Base-by-base conservation (phyloP, 2,888 invertebrate genomes). In the Hipparchia sbordonii region DNA sequence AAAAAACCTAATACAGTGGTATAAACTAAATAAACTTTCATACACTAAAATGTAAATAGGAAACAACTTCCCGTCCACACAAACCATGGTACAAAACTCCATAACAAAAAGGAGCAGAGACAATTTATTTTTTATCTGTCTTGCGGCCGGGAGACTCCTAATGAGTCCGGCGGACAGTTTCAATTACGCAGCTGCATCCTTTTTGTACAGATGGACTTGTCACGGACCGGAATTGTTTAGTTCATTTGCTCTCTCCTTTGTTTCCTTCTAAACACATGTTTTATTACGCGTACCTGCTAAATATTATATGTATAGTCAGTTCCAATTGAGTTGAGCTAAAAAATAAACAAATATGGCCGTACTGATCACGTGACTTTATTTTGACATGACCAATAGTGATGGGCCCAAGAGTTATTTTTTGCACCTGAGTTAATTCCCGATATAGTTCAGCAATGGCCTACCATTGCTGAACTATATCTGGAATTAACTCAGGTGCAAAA, bases 161-260 rank as follows among this genome's bases (percentile, higher is more conserved):
- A 87, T 86, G 85, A 85, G 84, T 75, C 79, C 81, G 76, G 78
- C 77, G 80, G 80, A 82, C 82, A 78, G 81, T 87, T 87, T 85
- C 85, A 85, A 87, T 87, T 87, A 83, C 79, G 77, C 85, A 86
- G 85, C 82, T 84, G 85, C 77, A 76, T 65, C 72, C 78, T 78
- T 79, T 81, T 82, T 81, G 77, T 77, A 75, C 80, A 80, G 80
- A 84, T 81, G 78, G 81, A 84, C 81, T 79, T 82, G 80, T 83
- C 83, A 82, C 80, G 70, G 67, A 73, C 71, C 68, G 80, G 80
- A 81, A 82, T 84, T 85, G 85, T 84, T 82, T 82, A 77, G 75
- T 73, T 71, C 77, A 71, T 72, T 72, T 71, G 71, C 63, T 73
- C 74, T 70, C 70, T 72, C 75, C 72, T 75, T 77, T 79, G 77